Conservation (phyloP, 2,113 vertebrate genomes). For the Ranitomeya imitator region DNA sequence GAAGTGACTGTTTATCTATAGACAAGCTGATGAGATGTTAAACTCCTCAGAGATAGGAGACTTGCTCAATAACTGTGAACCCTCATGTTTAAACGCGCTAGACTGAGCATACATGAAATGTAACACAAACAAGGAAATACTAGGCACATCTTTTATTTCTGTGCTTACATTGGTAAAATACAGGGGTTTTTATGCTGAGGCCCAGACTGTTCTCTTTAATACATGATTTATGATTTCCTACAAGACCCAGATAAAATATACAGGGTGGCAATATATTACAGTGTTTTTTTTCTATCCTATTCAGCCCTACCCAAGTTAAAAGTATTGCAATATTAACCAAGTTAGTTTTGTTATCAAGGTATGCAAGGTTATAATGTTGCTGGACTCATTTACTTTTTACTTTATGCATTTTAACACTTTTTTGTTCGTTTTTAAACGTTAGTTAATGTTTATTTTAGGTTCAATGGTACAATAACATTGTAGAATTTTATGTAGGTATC, state of each 20-base stretch:
- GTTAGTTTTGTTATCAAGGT: background rate
- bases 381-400: background rate
- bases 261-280: too few species aligned
- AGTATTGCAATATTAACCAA: background rate
- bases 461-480: too few species aligned
- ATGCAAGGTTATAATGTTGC: background rate
- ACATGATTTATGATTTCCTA: background rate
- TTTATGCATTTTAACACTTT: too few species aligned
- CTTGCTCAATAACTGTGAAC: conserved; percentile 19
- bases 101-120: background rate
- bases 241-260: too few species aligned
- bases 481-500: too few species aligned
- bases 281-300: too few species aligned
- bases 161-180: background rate
- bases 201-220: background rate
- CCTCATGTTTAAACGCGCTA: background rate
- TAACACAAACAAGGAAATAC: background rate
- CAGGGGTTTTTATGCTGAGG: background rate
- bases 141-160: background rate
- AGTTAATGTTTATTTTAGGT: too few species aligned
- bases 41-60: conserved; percentile 18
- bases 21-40: conserved; percentile 31
- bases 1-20: conserved; percentile 29
- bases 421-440: too few species aligned
- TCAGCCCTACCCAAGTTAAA: background rate